These are phyloP conservation scores for Marisa cornuarietis DNA, from an alignment of 1,140 invertebrate species.

Conservation along the genomic window DNA sequence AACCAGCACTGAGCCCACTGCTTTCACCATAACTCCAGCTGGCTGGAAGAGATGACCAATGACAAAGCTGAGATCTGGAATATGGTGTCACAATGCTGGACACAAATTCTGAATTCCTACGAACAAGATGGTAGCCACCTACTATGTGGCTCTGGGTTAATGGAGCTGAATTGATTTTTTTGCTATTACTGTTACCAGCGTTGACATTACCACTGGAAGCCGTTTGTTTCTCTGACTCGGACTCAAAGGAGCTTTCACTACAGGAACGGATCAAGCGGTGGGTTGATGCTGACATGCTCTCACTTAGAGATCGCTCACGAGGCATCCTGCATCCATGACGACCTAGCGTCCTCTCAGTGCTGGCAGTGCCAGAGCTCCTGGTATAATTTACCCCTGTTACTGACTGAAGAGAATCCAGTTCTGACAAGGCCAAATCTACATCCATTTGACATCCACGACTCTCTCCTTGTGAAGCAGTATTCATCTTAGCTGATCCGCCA, in stretches of 20 bases:
- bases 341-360: no score
- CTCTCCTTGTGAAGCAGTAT: background rate
- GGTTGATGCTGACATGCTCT: slow-evolving; percentile 39
- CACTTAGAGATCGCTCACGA: slow-evolving; percentile 48
- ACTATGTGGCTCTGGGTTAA: background rate
- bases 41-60: background rate
- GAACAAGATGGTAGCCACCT: slow-evolving; percentile 48
- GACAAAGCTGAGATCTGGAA: background rate
- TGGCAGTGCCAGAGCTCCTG: background rate
- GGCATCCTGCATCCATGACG: slow-evolving; percentile 10
- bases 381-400: slow-evolving; percentile 41
- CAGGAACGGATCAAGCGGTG: slow-evolving; percentile 2
- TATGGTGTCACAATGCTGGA: slow-evolving; percentile 39
- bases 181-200: no score
- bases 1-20: slow-evolving; percentile 4
- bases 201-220: no score
- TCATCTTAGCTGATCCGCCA: background rate
- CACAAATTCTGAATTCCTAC: slow-evolving; percentile 56
- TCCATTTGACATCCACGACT: slow-evolving; percentile 39
- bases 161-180: no score
- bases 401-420: slow-evolving; percentile 57
- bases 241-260: slow-evolving; percentile 14
- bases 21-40: slow-evolving; percentile 4
- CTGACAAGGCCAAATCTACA: slow-evolving; percentile 54
- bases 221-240: no score